Evolutionary conservation across 2,888 invertebrate species (phyloP), one percentile per base, ranked within the genome.

Genomic region (Drosophila barbarae): DNA sequence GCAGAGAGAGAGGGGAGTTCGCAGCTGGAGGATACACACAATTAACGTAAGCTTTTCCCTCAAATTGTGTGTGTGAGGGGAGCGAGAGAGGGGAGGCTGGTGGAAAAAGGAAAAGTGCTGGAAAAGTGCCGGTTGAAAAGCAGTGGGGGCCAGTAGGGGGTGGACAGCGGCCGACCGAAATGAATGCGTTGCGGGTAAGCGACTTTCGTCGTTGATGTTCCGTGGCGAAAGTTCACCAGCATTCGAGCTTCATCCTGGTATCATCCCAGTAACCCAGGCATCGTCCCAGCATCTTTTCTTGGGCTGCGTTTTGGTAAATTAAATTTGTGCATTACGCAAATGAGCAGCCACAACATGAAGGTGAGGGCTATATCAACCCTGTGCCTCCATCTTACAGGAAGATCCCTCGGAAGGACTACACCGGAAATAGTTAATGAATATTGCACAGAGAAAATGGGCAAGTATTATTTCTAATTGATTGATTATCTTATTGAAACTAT

Each of bases 321-420:
- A 84, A 85, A 77, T 86, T 85, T 79, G 73, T 84, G 76, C 86
- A 86, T 85, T 85, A 86, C 74, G 84, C 81, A 85, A 85, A 86
- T 86, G 85, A 85, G 84, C 84, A 84, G 81, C 50, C 39, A 41
- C 69, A 58, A 26, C 63, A 58, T 42, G 61, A 49, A 55, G 66
- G 51, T 44, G 46, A 58, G 39, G 72, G 28, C 26, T 28, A n/a
- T 35, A 28, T 35, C 10, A 36, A 28, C 5, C 41, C 2, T 23
- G 23, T 28, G 13, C 30, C 30, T 6, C 26, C 8, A 5, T 32
- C 12, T 32, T 13, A 5, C 23, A 12, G 12, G 5, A n/a, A 13
- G 7, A 23, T 9, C 7, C 4, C 21, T 23, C 1, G 1, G 21
- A 3, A 41, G n/a, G 15, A 10, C 30, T 42, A 46, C 53, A 54